Evolutionary conservation across 2,888 invertebrate species (phyloP), one percentile per base, ranked within the genome.

Genomic region (Blastobasis adustella): DNA sequence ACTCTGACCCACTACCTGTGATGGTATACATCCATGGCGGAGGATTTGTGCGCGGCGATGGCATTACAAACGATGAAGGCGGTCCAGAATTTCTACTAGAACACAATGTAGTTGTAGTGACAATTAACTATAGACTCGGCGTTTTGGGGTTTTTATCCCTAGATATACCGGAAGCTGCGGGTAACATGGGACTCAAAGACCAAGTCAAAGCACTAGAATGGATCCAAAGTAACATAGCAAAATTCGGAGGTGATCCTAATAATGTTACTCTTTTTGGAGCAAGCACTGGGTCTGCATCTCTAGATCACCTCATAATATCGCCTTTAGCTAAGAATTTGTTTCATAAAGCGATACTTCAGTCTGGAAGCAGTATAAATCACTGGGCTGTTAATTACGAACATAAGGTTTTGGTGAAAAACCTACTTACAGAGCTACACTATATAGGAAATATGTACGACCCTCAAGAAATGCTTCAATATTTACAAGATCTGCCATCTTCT

Each of bases 111-210:
- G 59, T 87, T 4, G 58, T 87, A 0, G 82, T 88, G 5, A 84
- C 86, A 0, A 51, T 83, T 4, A 88, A 88, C 57, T 88, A 86
- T 53, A 74, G 88, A 57, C 62, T 87, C 3, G 82, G 74, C 54
- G 67, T 68, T 0, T 63, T 87, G 0, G 88, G 88, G 1, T 88
- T 82, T 44, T 73, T 88, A 0, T 73, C 72, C 5, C 61, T 88
- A 0, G 72, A 80, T n/a, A 79, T 76, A 0, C 63, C 73, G 59
- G 84, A 88, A 0, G 66, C 82, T 1, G 82, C 87, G 0, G 88
- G 88, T 0, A 88, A 88, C 41, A 85, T 82, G 10, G 87, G 82
- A 1, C 78, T 88, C 74, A 88, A 88, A 60, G 87, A 88, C 53
- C 87, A 87, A 69, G 84, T 85, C 0, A 71, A 75, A 8, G 87